These are phyloP conservation scores for Argyresthia albistria DNA, from an alignment of 2,888 invertebrate species.

Conservation along the genomic window DNA sequence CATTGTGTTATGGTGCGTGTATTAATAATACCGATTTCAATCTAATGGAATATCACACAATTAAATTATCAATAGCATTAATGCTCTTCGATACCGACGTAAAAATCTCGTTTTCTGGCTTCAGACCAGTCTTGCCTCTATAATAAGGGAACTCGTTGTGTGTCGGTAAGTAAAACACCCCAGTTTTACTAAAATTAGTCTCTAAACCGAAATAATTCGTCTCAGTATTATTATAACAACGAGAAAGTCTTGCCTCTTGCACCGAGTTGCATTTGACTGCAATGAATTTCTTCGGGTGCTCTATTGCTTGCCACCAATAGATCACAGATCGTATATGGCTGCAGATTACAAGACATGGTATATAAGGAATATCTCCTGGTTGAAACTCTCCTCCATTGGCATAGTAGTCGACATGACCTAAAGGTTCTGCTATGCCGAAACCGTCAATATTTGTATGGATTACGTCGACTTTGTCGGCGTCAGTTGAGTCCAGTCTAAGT, in stretches of 20 bases:
- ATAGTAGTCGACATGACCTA: slow-evolving; percentile 55
- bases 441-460: slow-evolving; percentile 62
- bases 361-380: slow-evolving; percentile 40
- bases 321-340: slow-evolving; percentile 41
- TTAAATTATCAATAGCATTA: slow-evolving; percentile 39
- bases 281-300: slow-evolving; percentile 55
- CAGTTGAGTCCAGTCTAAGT: slow-evolving; percentile 29
- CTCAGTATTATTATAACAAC: slow-evolving; percentile 40
- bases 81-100: slow-evolving; percentile 27
- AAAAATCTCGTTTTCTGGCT: slow-evolving; percentile 46
- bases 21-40: not conserved
- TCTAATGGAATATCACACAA: slow-evolving; percentile 3
- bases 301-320: slow-evolving; percentile 56
- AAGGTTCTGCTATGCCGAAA: slow-evolving; percentile 49
- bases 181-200: slow-evolving; percentile 39
- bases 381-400: slow-evolving; percentile 59
- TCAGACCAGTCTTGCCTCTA: slow-evolving; percentile 41
- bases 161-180: slow-evolving; percentile 48
- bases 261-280: slow-evolving; percentile 41
- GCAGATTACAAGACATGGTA: slow-evolving; percentile 51
- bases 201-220: slow-evolving; percentile 44
- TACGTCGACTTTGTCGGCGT: slow-evolving; percentile 41
- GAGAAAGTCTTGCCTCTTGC: slow-evolving; percentile 47
- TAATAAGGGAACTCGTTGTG: slow-evolving; percentile 53
- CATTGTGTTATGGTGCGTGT: too few relatives aligned